Percentiles rank a stretch among this genome's conserved stretches.
These are phyloP conservation scores for Phenganax stokvisi DNA, from an alignment of 92 coral and sea anemone genomes.

Conservation along the genomic window DNA sequence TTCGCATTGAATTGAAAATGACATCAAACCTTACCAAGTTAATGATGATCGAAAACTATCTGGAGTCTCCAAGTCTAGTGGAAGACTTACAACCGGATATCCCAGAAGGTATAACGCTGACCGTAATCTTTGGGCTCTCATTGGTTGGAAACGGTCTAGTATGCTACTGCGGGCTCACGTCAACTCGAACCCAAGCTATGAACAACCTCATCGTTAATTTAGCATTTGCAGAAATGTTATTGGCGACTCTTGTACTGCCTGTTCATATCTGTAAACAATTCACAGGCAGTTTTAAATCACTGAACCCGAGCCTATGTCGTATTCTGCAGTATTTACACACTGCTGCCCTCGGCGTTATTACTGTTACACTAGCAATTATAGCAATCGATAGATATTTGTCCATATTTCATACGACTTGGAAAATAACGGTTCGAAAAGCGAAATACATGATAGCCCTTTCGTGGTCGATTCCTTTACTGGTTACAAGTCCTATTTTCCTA, in stretches of 20 bases:
- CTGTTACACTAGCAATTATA: constrained; percentile 70
- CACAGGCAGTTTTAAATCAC: constrained; percentile 52
- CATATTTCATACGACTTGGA: constrained; percentile 70
- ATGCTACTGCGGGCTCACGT: constrained; percentile 83
- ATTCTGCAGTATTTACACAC: constrained; percentile 79
- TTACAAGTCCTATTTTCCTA: constrained; percentile 83
- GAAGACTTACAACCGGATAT: constrained; percentile 32
- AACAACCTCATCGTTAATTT: constrained; percentile 86
- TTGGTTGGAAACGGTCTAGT: constrained; percentile 75
- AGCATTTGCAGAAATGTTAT: constrained; percentile 76
- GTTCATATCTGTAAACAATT: constrained; percentile 69
- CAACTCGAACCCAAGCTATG: constrained; percentile 91
- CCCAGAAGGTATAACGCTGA: constrained; percentile 68
- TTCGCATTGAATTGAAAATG: not conserved
- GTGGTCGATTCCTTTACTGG: constrained; percentile 84
- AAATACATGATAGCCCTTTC: constrained; percentile 85
- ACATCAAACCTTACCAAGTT: not conserved
- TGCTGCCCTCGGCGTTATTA: constrained; percentile 77
- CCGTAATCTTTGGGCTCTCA: constrained; percentile 59
- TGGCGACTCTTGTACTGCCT: constrained; percentile 69
- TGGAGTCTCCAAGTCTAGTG: not conserved
- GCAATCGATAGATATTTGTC: constrained; percentile 83
- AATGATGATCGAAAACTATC: not conserved
- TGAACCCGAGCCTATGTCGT: constrained; percentile 68
- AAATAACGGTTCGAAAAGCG: constrained; percentile 91